These are phyloP conservation scores for Drosophila nannoptera DNA, from an alignment of 1,140 invertebrate genomes.

Conservation along the genomic window DNA sequence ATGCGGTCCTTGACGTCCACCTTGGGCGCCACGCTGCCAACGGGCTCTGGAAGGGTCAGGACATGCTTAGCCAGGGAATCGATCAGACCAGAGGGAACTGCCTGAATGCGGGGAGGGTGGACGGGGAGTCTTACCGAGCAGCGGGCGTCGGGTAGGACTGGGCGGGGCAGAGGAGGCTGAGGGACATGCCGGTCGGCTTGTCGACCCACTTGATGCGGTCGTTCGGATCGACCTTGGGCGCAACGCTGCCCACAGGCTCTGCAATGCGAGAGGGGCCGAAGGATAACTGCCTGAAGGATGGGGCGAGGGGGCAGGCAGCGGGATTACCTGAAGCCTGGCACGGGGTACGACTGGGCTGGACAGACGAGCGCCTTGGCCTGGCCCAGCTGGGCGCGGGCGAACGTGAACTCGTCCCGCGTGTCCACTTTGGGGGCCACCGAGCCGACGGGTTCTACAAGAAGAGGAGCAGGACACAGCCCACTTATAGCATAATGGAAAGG, in stretches of 20 bases:
- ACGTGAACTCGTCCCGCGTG: slow-evolving; percentile 80
- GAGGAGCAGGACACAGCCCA: background rate
- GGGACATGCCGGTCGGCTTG: slow-evolving; percentile 46
- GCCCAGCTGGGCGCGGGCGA: slow-evolving; percentile 70
- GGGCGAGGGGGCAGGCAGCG: background rate
- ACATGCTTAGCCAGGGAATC: background rate
- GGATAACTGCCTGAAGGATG: slow-evolving; percentile 39
- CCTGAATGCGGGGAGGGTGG: slow-evolving; percentile 1
- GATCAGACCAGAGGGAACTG: slow-evolving; percentile 55
- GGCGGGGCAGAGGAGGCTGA: slow-evolving; percentile 83
- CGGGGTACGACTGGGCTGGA: slow-evolving; percentile 84
- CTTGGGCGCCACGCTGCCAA: slow-evolving; percentile 85
- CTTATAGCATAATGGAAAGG: background rate
- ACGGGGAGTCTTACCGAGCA: slow-evolving; percentile 80
- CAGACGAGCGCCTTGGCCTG: slow-evolving; percentile 82
- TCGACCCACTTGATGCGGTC: slow-evolving; percentile 79
- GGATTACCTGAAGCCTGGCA: slow-evolving; percentile 82
- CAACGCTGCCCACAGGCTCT: slow-evolving; percentile 89
- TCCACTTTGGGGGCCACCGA: slow-evolving; percentile 84
- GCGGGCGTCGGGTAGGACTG: slow-evolving; percentile 84
- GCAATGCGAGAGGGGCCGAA: slow-evolving; percentile 25
- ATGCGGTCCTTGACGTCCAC: slow-evolving; percentile 82
- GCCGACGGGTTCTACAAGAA: slow-evolving; percentile 83
- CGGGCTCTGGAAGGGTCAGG: slow-evolving; percentile 62
- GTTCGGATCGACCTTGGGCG: slow-evolving; percentile 86